Conservation (phyloP, 2,888 invertebrate species). For the Dynastes maya region DNA sequence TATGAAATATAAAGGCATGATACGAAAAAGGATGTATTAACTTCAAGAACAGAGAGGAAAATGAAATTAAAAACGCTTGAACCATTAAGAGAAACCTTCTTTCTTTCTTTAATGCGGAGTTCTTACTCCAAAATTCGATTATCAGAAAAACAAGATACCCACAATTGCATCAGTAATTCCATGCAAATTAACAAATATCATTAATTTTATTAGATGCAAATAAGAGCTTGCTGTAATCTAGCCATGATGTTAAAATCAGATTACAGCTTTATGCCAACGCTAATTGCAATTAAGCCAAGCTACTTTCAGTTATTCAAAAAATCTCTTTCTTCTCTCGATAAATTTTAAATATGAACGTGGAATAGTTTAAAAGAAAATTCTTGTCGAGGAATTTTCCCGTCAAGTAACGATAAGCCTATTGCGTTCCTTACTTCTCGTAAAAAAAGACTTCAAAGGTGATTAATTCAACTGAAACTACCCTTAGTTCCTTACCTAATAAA, state of each 20-base stretch:
- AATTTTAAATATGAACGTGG: neutral
- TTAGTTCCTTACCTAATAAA: too few species aligned
- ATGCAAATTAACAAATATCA: neutral
- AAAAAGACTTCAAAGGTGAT: too few species aligned
- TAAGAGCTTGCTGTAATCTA: neutral
- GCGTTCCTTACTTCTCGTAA: neutral
- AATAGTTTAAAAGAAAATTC: conserved; percentile 5
- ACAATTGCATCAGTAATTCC: neutral
- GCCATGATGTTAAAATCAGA: neutral
- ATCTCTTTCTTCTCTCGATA: neutral
- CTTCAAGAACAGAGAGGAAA: too few species aligned
- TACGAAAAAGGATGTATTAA: too few species aligned
- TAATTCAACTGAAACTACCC: too few species aligned
- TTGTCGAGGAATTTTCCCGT: neutral
- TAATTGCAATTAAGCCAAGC: conserved; percentile 11
- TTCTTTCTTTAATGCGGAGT: too few species aligned
- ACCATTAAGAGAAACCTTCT: too few species aligned
- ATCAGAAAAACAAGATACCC: too few species aligned
- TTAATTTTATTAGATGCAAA: conserved; percentile 6
- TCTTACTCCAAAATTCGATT: too few species aligned
- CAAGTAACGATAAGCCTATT: conserved; percentile 6
- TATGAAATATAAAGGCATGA: too few species aligned
- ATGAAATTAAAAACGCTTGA: too few species aligned
- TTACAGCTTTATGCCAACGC: neutral
- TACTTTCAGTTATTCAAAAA: conserved; percentile 8